These are phyloP conservation scores for Ephydatia muelleri DNA, from an alignment of 37 sponge, comb jelly and placozoan species.

Conservation along the genomic window DNA sequence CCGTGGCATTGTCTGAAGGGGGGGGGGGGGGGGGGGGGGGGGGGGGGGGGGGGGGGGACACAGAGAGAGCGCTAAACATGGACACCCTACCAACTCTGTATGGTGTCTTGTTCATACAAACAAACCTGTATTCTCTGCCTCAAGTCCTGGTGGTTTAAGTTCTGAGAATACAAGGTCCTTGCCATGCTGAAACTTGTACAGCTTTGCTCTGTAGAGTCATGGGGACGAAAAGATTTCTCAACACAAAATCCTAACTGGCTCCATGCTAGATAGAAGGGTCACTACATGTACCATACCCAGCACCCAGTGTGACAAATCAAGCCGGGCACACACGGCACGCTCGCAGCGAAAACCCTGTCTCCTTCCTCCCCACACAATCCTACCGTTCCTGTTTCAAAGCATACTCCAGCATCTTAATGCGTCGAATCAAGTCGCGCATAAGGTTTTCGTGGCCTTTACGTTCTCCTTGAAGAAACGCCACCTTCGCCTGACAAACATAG, in stretches of 20 bases:
- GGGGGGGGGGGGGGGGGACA: too few species aligned
- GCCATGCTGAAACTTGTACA: constrained; percentile 62
- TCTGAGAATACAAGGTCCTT: constrained; percentile 65
- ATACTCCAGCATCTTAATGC: constrained; percentile 98
- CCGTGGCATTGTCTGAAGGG: too few species aligned
- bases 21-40: too few species aligned
- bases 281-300: neutral
- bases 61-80: neutral
- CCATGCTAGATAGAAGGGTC: too few species aligned
- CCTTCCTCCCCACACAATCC: constrained; percentile 21
- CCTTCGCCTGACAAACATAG: constrained; percentile 73
- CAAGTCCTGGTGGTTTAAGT: constrained; percentile 46
- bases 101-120: too few species aligned
- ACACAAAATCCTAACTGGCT: neutral
- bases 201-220: constrained; percentile 40
- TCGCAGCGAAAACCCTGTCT: too few species aligned
- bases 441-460: constrained; percentile 93
- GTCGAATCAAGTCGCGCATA: constrained; percentile 86
- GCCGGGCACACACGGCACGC: neutral
- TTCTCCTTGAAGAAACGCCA: constrained; percentile 97
- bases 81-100: too few species aligned
- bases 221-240: too few species aligned
- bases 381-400: constrained; percentile 96
- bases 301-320: neutral
- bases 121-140: constrained; percentile 30